Percentiles rank a stretch among this genome's conserved stretches.
These are phyloP conservation scores for Tachysurus fulvidraco DNA, from an alignment of 2,113 vertebrate genomes.

Conservation along the genomic window DNA sequence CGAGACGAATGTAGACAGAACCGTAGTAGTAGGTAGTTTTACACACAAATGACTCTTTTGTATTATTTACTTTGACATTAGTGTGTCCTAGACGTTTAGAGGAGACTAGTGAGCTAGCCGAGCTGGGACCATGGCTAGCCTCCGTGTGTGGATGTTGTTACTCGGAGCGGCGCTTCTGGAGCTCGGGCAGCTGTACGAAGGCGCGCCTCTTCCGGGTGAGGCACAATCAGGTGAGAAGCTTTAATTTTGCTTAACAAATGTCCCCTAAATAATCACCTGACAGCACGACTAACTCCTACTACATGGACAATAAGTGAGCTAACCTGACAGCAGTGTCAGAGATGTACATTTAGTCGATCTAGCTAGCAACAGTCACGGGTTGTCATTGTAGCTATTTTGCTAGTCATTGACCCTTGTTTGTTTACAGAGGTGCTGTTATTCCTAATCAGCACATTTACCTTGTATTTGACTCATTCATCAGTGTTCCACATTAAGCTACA, in stretches of 20 bases:
- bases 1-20: neutral
- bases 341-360: neutral
- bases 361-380: neutral
- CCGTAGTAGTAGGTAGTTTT: neutral
- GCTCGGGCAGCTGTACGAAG: constrained; percentile 61
- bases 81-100: constrained; percentile 5
- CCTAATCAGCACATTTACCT: neutral
- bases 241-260: neutral
- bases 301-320: neutral
- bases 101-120: constrained; percentile 44
- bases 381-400: neutral
- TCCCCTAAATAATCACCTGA: neutral
- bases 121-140: constrained; percentile 68
- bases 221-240: constrained; percentile 66
- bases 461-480: neutral
- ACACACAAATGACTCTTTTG: constrained; percentile 22
- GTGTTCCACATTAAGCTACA: neutral
- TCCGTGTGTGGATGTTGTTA: constrained; percentile 66
- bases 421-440: neutral
- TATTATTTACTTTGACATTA: constrained; percentile 21
- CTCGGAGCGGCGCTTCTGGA: constrained; percentile 64
- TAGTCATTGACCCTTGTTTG: neutral
- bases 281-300: neutral
- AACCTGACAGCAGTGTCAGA: neutral
- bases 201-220: constrained; percentile 66